Base-by-base conservation (phyloP, 2,888 invertebrate genomes). In the Pristionchus arcanus region DNA sequence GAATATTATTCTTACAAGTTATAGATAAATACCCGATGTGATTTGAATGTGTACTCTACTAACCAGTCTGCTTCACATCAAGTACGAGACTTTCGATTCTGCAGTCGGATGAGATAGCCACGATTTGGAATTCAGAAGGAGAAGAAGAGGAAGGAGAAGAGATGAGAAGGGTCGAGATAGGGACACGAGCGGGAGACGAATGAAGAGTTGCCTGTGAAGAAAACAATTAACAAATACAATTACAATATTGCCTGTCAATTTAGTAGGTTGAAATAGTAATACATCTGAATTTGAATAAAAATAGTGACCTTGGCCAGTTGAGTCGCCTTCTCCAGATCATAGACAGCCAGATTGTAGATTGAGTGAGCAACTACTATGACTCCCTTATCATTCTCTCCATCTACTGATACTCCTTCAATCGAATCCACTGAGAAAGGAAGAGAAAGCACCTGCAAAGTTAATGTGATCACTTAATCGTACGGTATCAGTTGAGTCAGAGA, bases 51-150 rank as follows among this genome's bases (percentile, higher is more conserved):
- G 42, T 28, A 55, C n/a, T 34, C 19, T 55, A 77, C 89, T 66
- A 42, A 89, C 83, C 66, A 13, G 49, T 53, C 81, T 83, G 49
- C 66, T 68, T 81, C 63, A 42, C 77, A 66, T 91, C 90, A n/a
- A 91, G 90, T n/a, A 91, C 92, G 49, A 92, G 68, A 90, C 92
- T 90, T 71, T 94, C 93, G 25, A 93, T 89, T 4, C 92, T 90
- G 90, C 94, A 94, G 90, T 94, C 93, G 4, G 81, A 28, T 28
- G 90, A 31, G 34, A 91, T 37, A 5, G 89, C 31, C 71, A 90
- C 59, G n/a, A 49, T 28, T 31, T 89, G 89, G 49, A 53, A 89
- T 37, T 89, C 89, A 5, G 59, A 49, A 5, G 89, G 63, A 85
- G 81, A 34, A 16, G 89, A 5, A 63, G 77, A 74, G 4, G 68